Conservation (phyloP, 2,113 vertebrate genomes). For the Gnathonemus longibarbis region DNA sequence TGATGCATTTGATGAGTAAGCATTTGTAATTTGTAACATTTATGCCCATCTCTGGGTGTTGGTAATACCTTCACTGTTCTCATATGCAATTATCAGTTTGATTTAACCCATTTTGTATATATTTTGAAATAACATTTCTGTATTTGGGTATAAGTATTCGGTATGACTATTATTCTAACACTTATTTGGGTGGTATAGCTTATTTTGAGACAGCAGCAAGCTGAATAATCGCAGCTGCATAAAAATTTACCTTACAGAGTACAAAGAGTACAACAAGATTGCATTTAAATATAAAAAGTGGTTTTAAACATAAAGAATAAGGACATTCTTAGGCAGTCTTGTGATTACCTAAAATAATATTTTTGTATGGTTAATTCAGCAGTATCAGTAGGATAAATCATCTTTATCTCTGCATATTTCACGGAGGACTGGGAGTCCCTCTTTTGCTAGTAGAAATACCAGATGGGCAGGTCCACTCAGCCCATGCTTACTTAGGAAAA, state of each 20-base stretch:
- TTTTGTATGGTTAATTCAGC: conserved; percentile 46
- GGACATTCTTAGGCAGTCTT: conserved; percentile 49
- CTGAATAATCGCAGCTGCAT: neutral
- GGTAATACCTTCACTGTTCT: neutral
- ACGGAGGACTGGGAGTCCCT: conserved; percentile 32
- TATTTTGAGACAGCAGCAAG: neutral
- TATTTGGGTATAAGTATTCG: neutral
- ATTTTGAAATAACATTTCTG: neutral
- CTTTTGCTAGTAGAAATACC: conserved; percentile 29
- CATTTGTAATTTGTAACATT: no score
- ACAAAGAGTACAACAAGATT: neutral
- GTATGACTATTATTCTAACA: neutral
- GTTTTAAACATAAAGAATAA: conserved; percentile 47
- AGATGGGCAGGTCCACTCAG: conserved; percentile 10
- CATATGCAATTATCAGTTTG: neutral
- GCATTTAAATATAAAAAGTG: conserved; percentile 39
- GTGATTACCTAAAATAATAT: conserved; percentile 54
- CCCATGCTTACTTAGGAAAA: neutral
- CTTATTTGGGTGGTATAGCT: neutral
- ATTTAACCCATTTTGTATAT: neutral
- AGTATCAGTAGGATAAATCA: conserved; percentile 47
- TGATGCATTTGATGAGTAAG: no score
- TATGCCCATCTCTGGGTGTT: no score
- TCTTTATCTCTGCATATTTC: conserved; percentile 37
- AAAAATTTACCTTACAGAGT: neutral